These are phyloP conservation scores for Leucoraja erinaceus DNA, from an alignment of 2,113 vertebrate genomes.

Conservation along the genomic window DNA sequence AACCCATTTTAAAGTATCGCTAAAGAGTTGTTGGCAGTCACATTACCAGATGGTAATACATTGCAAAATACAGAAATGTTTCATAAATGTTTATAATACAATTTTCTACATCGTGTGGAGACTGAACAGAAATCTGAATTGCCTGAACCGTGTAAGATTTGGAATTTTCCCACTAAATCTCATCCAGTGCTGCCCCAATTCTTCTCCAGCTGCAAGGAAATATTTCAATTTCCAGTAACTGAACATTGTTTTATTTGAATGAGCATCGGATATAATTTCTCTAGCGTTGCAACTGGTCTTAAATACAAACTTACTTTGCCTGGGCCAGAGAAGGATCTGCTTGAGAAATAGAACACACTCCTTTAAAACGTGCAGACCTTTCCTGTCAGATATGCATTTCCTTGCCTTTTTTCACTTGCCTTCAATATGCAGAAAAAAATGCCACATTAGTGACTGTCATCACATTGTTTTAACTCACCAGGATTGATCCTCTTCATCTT, in stretches of 20 bases:
- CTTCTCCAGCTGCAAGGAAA: neutral
- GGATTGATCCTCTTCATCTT: neutral
- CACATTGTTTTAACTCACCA: neutral
- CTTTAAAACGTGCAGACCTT: neutral
- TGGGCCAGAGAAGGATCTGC: neutral
- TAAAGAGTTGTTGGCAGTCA: conserved; percentile 6
- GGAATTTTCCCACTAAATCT: conserved; percentile 28
- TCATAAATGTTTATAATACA: conserved; percentile 19
- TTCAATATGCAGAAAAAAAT: neutral
- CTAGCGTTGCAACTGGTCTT: neutral
- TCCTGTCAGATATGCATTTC: neutral
- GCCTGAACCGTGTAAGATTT: neutral
- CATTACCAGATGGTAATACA: neutral
- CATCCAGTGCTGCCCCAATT: neutral
- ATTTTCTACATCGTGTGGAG: neutral
- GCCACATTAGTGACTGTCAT: neutral
- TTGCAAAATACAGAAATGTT: conserved; percentile 30
- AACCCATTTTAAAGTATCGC: conserved; percentile 8
- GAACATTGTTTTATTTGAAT: conserved; percentile 8
- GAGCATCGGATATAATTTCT: neutral
- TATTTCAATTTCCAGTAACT: neutral
- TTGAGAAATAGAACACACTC: neutral
- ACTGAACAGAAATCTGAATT: neutral
- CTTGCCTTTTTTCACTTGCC: neutral
- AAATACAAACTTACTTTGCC: neutral